Evolutionary conservation across 2,888 invertebrate genomes (phyloP), one percentile per base, ranked within the genome.

Genomic region (Temnothorax unifasciatus): DNA sequence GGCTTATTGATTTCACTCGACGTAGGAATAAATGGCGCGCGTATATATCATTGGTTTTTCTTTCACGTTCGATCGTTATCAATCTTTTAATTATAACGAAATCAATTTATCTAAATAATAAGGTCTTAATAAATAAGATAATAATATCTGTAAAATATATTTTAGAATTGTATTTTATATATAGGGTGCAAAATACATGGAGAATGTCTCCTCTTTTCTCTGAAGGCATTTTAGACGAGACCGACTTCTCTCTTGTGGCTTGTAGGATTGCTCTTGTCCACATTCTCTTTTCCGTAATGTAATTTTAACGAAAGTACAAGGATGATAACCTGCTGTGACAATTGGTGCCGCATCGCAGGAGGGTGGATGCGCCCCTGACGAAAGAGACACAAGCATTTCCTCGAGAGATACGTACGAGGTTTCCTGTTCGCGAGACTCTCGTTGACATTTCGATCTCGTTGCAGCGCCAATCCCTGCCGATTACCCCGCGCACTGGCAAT

Each of bases 361-460:
- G 61, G 54, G 38, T 82, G 44, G 77, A 86, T 83, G 82, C 85
- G 87, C 54, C 68, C 85, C 88, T 85, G 87, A 81, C 13, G 41
- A 61, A 71, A 74, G 81, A 83, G 85, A 87, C 82, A 77, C 63
- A 64, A 82, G 79, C 52, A 76, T 87, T 88, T 88, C 88, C 86
- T 86, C 85, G 86, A 73, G 69, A 82, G 83, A 86, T 83, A 84
- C 82, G 47, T 57, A 84, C 84, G 82, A 84, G 77, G 85, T 89
- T 89, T 89, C 89, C 90, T 88, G 88, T 88, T 88, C 83, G 81
- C 85, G 82, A 81, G 85, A 66, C 81, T 86, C 66, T 77, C 82
- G 89, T 86, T 90, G 89, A 89, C 85, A 90, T 90, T 90, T 90
- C 87, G 86, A 85, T 85, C 87, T 89, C 73, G 84, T 89, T 73